A percentile compares a stretch with the other conserved stretches of the same genome.
These are phyloP conservation scores for Zaprionus ornatus DNA, from an alignment of 1,140 invertebrate genomes.

Conservation along the genomic window DNA sequence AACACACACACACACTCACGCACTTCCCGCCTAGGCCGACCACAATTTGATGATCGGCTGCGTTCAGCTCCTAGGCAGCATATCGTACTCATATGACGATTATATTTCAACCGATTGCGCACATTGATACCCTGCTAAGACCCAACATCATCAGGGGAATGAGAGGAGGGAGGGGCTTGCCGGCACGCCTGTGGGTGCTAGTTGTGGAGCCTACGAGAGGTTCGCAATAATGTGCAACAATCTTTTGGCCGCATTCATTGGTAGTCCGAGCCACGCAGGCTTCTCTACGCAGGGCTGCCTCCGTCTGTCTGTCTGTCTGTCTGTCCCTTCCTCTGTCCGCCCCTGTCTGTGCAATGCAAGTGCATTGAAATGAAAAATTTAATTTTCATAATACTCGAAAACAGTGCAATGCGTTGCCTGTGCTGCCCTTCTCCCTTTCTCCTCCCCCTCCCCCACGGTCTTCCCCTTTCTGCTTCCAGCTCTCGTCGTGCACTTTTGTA, in stretches of 20 bases:
- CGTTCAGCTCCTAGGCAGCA: conserved; percentile 18
- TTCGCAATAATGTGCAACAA: conserved; percentile 56
- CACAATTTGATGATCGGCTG: conserved; percentile 46
- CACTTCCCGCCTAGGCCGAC: background rate
- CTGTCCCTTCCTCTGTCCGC: background rate
- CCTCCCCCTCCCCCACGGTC: background rate
- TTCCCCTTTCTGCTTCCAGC: background rate
- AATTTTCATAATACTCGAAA: conserved; percentile 80
- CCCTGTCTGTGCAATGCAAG: conserved; percentile 22
- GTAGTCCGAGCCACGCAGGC: conserved; percentile 1
- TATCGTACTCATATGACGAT: conserved; percentile 48
- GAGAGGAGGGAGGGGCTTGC: background rate
- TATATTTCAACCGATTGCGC: conserved; percentile 63
- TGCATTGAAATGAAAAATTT: conserved; percentile 81
- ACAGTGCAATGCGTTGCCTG: conserved; percentile 46
- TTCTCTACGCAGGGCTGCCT: background rate
- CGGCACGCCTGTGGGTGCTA: background rate
- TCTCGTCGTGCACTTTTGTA: conserved; percentile 58
- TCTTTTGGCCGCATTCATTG: conserved; percentile 64
- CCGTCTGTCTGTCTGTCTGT: background rate
- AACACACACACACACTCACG: conserved; percentile 5
- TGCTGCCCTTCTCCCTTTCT: conserved; percentile 1
- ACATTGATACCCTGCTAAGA: conserved; percentile 48
- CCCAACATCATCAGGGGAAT: conserved; percentile 11
- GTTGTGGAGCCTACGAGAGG: conserved; percentile 20